Base-by-base conservation (phyloP, 2,113 vertebrate species). In the Otocyon megalotis region DNA sequence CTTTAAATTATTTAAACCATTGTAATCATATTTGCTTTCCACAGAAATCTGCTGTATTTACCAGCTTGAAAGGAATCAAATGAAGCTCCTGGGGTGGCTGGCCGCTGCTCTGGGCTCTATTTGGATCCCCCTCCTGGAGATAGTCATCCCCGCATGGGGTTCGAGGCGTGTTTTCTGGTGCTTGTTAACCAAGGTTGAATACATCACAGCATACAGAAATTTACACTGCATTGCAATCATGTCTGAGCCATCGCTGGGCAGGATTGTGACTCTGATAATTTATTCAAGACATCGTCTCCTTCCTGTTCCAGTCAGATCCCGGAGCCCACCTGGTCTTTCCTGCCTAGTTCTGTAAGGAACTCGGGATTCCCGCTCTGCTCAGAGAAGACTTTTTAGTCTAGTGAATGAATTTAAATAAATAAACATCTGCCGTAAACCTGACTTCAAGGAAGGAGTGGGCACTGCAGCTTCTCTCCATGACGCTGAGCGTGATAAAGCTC, bases 1-100 rank as follows among this genome's bases (percentile, higher is more conserved):
- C 96, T 60, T 96, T 98, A 96, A 98, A 93, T 94, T 89, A 97
- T 97, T 97, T 83, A 96, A 96, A 63, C 54, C 83, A 72, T 35
- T 19, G 54, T 95, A 98, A 97, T 98, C 93, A 77, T 97, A 97
- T 96, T 97, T 98, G 94, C 97, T 98, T 96, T 97, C 96, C 92
- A 97, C 88, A 98, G 84, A 96, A 95, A 79, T n/a, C 69, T 69
- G 67, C 90, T 71, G 74, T 58, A 35, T 92, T 95, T 86, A 54
- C 10, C 5, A 80, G 60, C 71, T 48, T 92, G 74, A 89, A 60
- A 76, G 82, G 10, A 74, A 50, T 54, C 48, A 58, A 54, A 77
- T 13, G 87, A 67, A 84, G 74, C 37, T 85, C 50, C 6, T 1
- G 2, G 63, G 93, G 37, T 94, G 48, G 91, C 90, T 97, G 9